Evolutionary conservation across 2,888 invertebrate genomes (phyloP).

Genomic region (Erebia palarica): DNA sequence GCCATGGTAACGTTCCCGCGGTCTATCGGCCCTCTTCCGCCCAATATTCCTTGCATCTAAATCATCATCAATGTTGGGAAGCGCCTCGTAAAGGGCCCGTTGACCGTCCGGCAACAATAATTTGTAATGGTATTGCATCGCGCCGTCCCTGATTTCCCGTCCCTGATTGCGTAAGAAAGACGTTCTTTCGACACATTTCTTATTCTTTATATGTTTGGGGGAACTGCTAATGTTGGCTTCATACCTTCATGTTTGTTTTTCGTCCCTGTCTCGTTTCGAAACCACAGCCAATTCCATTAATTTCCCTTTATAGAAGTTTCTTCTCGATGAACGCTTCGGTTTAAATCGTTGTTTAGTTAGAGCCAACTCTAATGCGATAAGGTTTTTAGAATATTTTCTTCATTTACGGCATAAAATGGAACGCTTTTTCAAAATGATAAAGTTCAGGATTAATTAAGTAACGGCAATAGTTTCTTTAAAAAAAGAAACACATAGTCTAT

Average conservation of each 20-base stretch:
- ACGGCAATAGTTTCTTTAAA: too few relatives aligned
- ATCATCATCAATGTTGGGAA: conserved; percentile 78
- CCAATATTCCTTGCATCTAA: conserved; percentile 76
- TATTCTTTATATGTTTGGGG: conserved; percentile 44
- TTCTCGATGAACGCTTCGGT: conserved; percentile 28
- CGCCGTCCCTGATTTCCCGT: conserved; percentile 48
- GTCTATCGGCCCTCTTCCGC: conserved; percentile 67
- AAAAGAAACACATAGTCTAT: too few relatives aligned
- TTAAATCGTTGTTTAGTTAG: too few relatives aligned
- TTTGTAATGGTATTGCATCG: conserved; percentile 58
- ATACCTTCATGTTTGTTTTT: conserved; percentile 42
- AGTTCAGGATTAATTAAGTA: too few relatives aligned
- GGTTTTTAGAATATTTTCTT: conserved; percentile 7
- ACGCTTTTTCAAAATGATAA: background rate
- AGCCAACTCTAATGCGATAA: conserved; percentile 10
- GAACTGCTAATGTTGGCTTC: conserved; percentile 43
- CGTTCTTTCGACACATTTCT: conserved; percentile 47
- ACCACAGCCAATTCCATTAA: conserved; percentile 36
- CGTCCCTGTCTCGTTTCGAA: conserved; percentile 24
- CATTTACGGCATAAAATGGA: conserved; percentile 1
- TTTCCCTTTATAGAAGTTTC: conserved; percentile 37
- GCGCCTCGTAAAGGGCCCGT: conserved; percentile 72
- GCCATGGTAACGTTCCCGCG: conserved; percentile 67
- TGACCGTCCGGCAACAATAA: conserved; percentile 65
- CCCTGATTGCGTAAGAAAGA: conserved; percentile 48